Evolutionary conservation across 2,113 vertebrate genomes (phyloP).

Genomic region (Macaca fascicularis): DNA sequence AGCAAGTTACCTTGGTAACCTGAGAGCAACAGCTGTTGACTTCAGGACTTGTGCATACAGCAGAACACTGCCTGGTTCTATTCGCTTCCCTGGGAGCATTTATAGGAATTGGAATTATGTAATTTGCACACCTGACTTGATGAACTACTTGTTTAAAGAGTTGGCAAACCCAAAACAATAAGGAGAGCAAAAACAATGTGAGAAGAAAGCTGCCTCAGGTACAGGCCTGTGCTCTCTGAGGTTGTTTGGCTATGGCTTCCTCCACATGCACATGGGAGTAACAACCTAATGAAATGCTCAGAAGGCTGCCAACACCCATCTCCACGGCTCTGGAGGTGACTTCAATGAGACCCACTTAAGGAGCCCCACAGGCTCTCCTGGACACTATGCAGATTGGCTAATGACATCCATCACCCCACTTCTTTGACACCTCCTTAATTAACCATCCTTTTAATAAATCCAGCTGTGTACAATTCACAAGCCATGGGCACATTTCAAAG

Average conservation of each 20-base stretch:
- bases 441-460: not conserved
- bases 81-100: not conserved
- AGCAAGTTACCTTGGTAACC: not conserved
- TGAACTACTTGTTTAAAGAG: not conserved
- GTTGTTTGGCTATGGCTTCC: not conserved
- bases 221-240: not conserved
- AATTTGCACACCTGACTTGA: not conserved
- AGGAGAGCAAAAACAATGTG: not conserved
- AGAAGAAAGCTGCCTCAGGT: not conserved
- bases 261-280: not conserved
- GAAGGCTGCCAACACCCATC: not conserved
- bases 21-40: not conserved
- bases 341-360: not conserved
- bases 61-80: not conserved
- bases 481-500: not conserved
- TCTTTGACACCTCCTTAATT: not conserved
- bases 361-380: not conserved
- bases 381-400: rapidly evolving
- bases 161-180: constrained; percentile 8
- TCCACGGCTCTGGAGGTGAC: not conserved
- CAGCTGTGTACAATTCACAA: not conserved
- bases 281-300: not conserved
- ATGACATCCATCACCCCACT: not conserved
- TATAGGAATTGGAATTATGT: not conserved
- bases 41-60: not conserved